A percentile compares a stretch with the other conserved stretches of the same genome.
Conservation (phyloP, 2,113 vertebrate species). For the Mesembrinibis cayennensis region DNA sequence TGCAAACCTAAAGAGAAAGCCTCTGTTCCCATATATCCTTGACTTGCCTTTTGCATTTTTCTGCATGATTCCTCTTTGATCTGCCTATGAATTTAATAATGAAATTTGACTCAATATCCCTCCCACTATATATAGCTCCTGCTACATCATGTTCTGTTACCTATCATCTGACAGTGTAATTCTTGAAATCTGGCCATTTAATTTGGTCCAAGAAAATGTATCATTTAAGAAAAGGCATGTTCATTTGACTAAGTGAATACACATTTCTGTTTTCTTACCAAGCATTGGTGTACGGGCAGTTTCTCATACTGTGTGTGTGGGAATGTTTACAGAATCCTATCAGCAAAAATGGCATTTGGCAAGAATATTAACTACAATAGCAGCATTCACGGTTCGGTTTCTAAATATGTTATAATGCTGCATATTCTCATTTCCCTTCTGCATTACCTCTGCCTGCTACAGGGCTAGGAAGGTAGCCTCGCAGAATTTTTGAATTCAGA, state of each 20-base stretch:
- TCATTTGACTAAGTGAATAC: slow-evolving; percentile 59
- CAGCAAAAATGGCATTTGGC: slow-evolving; percentile 13
- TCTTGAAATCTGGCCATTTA: slow-evolving; percentile 64
- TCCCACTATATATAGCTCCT: slow-evolving; percentile 34
- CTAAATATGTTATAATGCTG: slow-evolving; percentile 8
- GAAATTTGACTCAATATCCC: slow-evolving; percentile 35
- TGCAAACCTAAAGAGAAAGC: slow-evolving; percentile 29
- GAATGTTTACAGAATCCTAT: slow-evolving; percentile 40
- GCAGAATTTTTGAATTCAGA: slow-evolving; percentile 49
- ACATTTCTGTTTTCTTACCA: slow-evolving; percentile 56
- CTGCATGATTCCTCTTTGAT: slow-evolving; percentile 43
- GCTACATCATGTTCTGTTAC: slow-evolving; percentile 57
- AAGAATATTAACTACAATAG: slow-evolving; percentile 40
- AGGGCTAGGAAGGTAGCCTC: not conserved
- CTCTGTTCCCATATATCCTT: slow-evolving; percentile 24
- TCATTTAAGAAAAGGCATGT: slow-evolving; percentile 24
- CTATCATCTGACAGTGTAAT: slow-evolving; percentile 54
- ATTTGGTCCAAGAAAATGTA: slow-evolving; percentile 60
- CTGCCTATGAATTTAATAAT: slow-evolving; percentile 40
- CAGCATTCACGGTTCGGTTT: slow-evolving; percentile 13
- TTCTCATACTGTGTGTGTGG: not conserved
- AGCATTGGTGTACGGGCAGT: not conserved
- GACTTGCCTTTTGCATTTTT: slow-evolving; percentile 54
- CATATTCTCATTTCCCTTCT: slow-evolving; percentile 64
- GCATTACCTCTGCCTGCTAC: slow-evolving; percentile 36